Base-by-base conservation (phyloP, 2,797 vertebrate species). In the Cossypha caffra region DNA sequence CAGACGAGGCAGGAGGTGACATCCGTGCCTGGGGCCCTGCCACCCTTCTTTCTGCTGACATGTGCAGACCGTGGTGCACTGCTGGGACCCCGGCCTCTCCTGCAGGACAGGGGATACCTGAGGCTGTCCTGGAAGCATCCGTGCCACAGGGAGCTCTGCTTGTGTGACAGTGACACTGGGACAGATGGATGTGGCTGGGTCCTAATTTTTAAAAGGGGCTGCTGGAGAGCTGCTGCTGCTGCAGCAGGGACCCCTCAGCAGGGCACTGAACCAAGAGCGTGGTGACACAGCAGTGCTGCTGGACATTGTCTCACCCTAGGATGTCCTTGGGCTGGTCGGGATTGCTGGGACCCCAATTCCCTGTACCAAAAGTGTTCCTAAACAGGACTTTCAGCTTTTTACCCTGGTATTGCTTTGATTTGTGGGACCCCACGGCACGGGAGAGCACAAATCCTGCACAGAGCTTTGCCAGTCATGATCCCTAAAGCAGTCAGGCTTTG, bases 201-300 rank as follows among this genome's bases (percentile, higher is more conserved):
- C 31, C 23, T 33, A 28, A 0, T 0, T 2, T 9, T 51, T 26
- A 17, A 71, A 33, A 74, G n/a, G 13, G 63, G 28, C 50, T 51
- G 3, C 45, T 35, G 47, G 58, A 67, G 50, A 61, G 29, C 78
- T 91, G 80, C 73, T 91, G 73, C 45, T 91, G 80, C 77, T 50
- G 78, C 64, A 55, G 67, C 52, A 51, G 54, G 51, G 54, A 68
- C 42, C 25, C 19, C 71, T 75, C 55, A 1, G 4, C 52, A 0
- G 2, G 20, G 37, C 31, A 45, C 52, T 5, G 1, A 43, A 45
- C 35, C 0, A 5, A 26, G 4, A 40, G 11, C 0, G 0, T 0
- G 0, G 68, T 77, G 79, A 57, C 4, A 1, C 1, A 4, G 26
- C 73, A 0, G 0, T 42, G 62, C 76, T 91, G 68, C 69, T 54